A percentile compares a stretch with the other conserved stretches of the same genome.
Evolutionary conservation across 1,140 invertebrate species (phyloP).

Genomic region (Eurosta solidaginis): DNA sequence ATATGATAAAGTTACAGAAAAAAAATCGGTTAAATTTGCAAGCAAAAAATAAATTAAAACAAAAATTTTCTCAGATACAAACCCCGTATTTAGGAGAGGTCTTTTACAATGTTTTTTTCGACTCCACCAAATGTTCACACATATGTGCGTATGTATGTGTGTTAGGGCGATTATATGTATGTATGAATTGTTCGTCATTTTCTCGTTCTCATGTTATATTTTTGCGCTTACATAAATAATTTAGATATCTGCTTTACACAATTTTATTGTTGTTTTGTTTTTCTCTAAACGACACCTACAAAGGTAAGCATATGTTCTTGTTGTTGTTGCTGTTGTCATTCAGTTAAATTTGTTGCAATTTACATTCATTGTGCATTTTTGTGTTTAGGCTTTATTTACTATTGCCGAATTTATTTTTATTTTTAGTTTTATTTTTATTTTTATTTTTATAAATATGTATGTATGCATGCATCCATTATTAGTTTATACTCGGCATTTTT

Average conservation of each 20-base stretch:
- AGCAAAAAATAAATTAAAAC: too few relatives aligned
- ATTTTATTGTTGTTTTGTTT: constrained; percentile 23
- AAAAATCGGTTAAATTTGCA: too few relatives aligned
- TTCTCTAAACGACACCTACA: not conserved
- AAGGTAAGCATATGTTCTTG: not conserved
- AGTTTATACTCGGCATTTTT: too few relatives aligned
- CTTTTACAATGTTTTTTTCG: too few relatives aligned
- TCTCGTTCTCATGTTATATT: not conserved
- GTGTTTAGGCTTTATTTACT: not conserved
- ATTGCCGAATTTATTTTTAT: not conserved
- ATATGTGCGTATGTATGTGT: too few relatives aligned
- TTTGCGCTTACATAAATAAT: constrained; percentile 38
- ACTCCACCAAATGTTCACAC: too few relatives aligned
- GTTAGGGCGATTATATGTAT: too few relatives aligned
- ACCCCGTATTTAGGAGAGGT: too few relatives aligned
- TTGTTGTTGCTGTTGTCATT: not conserved
- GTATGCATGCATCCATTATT: not conserved
- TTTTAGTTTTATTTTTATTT: not conserved
- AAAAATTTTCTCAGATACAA: too few relatives aligned
- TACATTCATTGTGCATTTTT: not conserved
- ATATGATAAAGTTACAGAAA: too few relatives aligned
- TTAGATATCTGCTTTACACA: constrained; percentile 45
- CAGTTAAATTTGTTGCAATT: too few relatives aligned
- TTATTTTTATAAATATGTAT: not conserved
- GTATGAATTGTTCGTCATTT: not conserved